Percentiles rank a stretch among this genome's conserved stretches.
Evolutionary conservation across 2,888 invertebrate genomes (phyloP).

Genomic region (Scelioninae gen. 2): DNA sequence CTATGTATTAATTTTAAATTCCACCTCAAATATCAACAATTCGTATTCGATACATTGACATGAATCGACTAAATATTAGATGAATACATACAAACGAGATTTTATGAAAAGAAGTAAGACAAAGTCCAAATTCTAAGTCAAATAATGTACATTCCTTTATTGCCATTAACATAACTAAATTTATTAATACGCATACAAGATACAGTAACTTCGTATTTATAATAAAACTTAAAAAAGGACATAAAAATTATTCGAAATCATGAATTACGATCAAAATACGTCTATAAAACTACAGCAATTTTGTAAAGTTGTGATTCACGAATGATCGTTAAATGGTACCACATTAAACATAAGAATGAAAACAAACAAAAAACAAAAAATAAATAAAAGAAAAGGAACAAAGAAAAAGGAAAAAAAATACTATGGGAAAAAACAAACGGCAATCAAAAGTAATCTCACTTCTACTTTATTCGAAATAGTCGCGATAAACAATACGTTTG

Average conservation of each 20-base stretch:
- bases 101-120: constrained; percentile 10
- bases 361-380: too few relatives aligned
- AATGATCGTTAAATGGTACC: constrained; percentile 42
- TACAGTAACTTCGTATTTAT: constrained; percentile 58
- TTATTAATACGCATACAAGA: constrained; percentile 59
- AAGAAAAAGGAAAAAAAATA: constrained; percentile 41
- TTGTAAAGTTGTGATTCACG: constrained; percentile 51
- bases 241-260: constrained; percentile 55
- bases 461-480: constrained; percentile 60
- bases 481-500: constrained; percentile 58
- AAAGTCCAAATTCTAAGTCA: constrained; percentile 38
- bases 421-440: constrained; percentile 58
- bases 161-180: constrained; percentile 59
- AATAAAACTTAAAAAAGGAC: constrained; percentile 57
- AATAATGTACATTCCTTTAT: constrained; percentile 59
- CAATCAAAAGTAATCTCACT: constrained; percentile 60
- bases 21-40: too few relatives aligned
- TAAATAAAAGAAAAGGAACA: too few relatives aligned
- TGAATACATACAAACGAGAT: background rate
- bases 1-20: too few relatives aligned
- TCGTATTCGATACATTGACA: too few relatives aligned
- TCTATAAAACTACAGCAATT: constrained; percentile 56
- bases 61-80: background rate
- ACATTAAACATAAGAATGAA: constrained; percentile 45
- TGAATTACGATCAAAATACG: constrained; percentile 55